Percentiles rank a stretch among this genome's conserved stretches.
Conservation (phyloP, 2,888 invertebrate species). For the Pterostichus madidus region DNA sequence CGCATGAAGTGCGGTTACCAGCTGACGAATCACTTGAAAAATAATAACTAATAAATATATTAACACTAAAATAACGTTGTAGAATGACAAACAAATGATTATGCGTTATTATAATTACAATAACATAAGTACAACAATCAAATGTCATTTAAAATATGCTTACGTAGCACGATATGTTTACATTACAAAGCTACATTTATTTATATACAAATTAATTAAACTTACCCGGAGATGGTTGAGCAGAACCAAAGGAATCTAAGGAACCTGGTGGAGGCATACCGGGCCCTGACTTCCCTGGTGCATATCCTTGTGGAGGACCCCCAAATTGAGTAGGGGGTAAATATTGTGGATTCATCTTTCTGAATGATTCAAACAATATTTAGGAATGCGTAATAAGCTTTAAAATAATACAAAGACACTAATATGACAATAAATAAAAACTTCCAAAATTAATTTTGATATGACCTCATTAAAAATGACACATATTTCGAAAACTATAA, state of each 20-base stretch:
- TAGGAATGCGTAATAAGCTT: conserved; percentile 26
- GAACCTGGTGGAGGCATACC: conserved; percentile 59
- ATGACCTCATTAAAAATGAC: conserved; percentile 52
- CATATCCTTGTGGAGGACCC: conserved; percentile 58
- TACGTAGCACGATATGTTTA: conserved; percentile 37
- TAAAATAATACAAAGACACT: conserved; percentile 49
- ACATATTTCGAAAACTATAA: conserved; percentile 45
- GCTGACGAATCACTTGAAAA: not conserved
- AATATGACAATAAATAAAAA: conserved; percentile 58
- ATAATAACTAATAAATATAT: not conserved
- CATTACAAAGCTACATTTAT: not conserved
- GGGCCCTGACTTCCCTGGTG: conserved; percentile 49
- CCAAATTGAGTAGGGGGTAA: conserved; percentile 73
- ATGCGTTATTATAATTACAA: not conserved
- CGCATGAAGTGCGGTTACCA: too few species aligned
- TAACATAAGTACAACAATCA: not conserved
- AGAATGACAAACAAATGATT: not conserved
- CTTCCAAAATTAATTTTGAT: not conserved
- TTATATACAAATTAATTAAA: conserved; percentile 11
- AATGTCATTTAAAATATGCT: conserved; percentile 37
- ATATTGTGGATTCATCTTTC: conserved; percentile 79
- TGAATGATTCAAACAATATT: conserved; percentile 68
- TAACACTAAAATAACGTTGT: too few species aligned
- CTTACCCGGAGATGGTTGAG: conserved; percentile 33
- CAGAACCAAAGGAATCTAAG: conserved; percentile 43